Conservation (phyloP, 2,888 invertebrate species). For the Amiota mariae region DNA sequence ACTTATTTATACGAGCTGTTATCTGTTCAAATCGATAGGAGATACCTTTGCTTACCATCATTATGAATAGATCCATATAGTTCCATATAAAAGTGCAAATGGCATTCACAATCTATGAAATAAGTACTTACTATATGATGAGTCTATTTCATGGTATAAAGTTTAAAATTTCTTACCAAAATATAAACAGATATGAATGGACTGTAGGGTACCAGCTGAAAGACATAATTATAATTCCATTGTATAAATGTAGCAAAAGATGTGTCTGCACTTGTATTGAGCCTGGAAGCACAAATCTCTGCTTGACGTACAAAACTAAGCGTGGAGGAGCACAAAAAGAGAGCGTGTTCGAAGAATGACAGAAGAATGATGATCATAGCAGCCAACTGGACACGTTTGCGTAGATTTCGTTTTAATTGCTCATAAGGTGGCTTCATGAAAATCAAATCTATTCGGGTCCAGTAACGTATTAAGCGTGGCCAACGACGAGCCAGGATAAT, state of each 20-base stretch:
- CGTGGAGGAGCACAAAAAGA: conserved; percentile 59
- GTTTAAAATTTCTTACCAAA: conserved; percentile 53
- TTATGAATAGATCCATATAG: conserved; percentile 82
- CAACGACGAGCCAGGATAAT: conserved; percentile 65
- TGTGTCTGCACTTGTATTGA: conserved; percentile 46
- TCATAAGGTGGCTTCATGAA: conserved; percentile 67
- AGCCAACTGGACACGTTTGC: conserved; percentile 57
- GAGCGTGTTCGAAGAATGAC: conserved; percentile 62
- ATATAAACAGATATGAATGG: conserved; percentile 45
- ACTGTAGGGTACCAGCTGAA: conserved; percentile 57
- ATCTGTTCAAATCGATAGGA: conserved; percentile 80
- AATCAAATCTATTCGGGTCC: conserved; percentile 66
- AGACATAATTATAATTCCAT: conserved; percentile 62
- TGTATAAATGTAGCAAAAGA: conserved; percentile 55
- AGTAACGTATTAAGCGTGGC: conserved; percentile 67
- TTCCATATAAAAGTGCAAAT: conserved; percentile 81
- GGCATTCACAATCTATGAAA: conserved; percentile 53
- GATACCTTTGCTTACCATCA: conserved; percentile 80
- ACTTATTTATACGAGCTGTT: conserved; percentile 72
- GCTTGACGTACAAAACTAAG: conserved; percentile 49
- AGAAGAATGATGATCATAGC: conserved; percentile 56
- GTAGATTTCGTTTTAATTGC: conserved; percentile 53
- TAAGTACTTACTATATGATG: background rate
- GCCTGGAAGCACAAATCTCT: conserved; percentile 46
- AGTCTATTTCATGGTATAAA: background rate